Conservation (phyloP, 2,113 vertebrate genomes). For the Corvus cornix region DNA sequence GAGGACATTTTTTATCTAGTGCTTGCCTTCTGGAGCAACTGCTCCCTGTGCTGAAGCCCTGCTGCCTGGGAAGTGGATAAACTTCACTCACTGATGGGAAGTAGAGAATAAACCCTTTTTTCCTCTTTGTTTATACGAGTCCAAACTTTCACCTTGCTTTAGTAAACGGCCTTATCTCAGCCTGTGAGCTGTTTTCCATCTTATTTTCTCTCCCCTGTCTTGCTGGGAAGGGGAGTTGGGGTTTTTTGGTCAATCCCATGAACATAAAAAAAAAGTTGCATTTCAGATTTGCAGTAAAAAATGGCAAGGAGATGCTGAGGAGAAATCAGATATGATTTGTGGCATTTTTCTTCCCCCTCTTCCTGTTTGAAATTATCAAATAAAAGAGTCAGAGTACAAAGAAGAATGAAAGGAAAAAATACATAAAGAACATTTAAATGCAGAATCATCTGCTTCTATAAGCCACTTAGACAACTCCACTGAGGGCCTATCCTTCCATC, state of each 20-base stretch:
- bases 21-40: neutral
- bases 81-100: neutral
- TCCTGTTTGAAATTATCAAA: neutral
- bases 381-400: neutral
- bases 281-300: neutral
- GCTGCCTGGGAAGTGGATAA: neutral
- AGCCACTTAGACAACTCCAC: neutral
- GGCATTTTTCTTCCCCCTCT: neutral
- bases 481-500: neutral
- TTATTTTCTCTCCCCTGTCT: neutral
- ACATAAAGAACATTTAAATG: neutral
- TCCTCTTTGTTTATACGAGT: neutral
- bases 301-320: neutral
- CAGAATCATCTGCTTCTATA: neutral
- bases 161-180: neutral
- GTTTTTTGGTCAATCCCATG: neutral
- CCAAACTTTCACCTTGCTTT: neutral
- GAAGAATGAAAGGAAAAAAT: neutral
- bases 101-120: neutral
- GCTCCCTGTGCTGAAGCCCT: neutral
- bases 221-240: neutral
- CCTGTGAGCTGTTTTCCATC: neutral
- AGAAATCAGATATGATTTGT: neutral
- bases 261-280: fast-evolving
- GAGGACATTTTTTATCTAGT: fast-evolving